Evolutionary conservation across 2,888 invertebrate species (phyloP).

Genomic region (Drosophila mettleri): DNA sequence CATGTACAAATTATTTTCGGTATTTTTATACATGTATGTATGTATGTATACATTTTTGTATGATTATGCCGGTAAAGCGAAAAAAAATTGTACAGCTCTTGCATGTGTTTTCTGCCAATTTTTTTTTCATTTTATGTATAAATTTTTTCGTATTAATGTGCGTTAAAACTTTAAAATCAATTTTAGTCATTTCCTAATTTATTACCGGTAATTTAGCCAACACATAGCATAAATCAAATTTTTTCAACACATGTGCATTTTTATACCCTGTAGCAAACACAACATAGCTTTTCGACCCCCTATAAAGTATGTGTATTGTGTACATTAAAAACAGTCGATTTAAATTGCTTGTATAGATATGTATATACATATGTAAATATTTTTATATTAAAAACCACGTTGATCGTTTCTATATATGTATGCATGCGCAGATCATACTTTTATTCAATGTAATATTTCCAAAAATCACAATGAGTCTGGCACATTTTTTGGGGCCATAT

Average conservation of each 20-base stretch:
- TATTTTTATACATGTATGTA: conserved; percentile 7
- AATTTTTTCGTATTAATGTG: background rate
- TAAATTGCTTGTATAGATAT: background rate
- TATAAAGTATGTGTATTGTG: background rate
- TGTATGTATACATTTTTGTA: background rate
- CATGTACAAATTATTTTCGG: conserved; percentile 13
- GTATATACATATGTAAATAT: background rate
- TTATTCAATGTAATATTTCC: conserved; percentile 1
- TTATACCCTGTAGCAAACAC: conserved; percentile 1
- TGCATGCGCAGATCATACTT: background rate
- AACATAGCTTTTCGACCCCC: conserved; percentile 4
- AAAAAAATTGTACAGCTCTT: background rate
- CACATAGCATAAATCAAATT: background rate
- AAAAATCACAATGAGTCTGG: background rate
- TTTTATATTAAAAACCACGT: background rate
- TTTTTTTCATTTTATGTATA: background rate
- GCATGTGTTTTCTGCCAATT: conserved; percentile 1
- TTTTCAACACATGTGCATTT: conserved; percentile 7
- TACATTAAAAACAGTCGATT: no score
- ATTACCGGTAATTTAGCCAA: conserved; percentile 8
- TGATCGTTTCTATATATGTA: background rate
- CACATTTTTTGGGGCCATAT: background rate
- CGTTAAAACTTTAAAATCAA: background rate
- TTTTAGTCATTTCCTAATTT: conserved; percentile 2
- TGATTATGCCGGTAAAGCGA: background rate